Conservation (phyloP, 1,140 invertebrate species). For the Saxidomus purpurata region DNA sequence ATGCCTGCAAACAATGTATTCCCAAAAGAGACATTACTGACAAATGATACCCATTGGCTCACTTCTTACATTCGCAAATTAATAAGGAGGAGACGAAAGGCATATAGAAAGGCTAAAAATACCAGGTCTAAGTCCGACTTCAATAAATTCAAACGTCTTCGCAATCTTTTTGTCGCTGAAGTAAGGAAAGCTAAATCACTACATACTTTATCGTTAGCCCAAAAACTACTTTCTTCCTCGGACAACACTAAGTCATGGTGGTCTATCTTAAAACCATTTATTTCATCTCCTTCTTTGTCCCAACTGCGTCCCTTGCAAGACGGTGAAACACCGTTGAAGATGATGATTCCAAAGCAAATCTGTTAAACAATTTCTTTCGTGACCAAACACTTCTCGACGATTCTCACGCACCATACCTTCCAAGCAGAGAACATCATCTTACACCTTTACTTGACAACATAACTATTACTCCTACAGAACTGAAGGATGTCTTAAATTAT, state of each 20-base stretch:
- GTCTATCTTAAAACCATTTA: neutral
- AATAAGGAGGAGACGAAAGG: neutral
- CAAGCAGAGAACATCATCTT: too few species aligned
- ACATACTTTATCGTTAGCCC: neutral
- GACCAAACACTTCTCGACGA: neutral
- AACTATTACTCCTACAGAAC: neutral
- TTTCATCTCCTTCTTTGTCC: neutral
- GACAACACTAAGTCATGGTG: neutral
- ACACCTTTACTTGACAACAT: neutral
- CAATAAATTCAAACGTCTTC: neutral
- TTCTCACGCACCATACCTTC: neutral
- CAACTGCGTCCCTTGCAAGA: neutral
- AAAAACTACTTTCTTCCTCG: neutral
- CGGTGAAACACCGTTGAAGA: neutral
- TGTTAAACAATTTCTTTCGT: neutral
- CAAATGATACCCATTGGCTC: neutral
- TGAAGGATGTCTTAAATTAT: too few species aligned
- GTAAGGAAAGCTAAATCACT: neutral
- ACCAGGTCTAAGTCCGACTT: too few species aligned
- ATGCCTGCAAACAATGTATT: neutral
- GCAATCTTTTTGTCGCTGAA: neutral
- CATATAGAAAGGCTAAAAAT: neutral
- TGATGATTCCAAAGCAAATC: neutral
- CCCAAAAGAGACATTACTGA: neutral
- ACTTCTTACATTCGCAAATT: neutral